These are phyloP conservation scores for Steinernema carpocapsae DNA, from an alignment of 2,888 invertebrate genomes.

Conservation along the genomic window DNA sequence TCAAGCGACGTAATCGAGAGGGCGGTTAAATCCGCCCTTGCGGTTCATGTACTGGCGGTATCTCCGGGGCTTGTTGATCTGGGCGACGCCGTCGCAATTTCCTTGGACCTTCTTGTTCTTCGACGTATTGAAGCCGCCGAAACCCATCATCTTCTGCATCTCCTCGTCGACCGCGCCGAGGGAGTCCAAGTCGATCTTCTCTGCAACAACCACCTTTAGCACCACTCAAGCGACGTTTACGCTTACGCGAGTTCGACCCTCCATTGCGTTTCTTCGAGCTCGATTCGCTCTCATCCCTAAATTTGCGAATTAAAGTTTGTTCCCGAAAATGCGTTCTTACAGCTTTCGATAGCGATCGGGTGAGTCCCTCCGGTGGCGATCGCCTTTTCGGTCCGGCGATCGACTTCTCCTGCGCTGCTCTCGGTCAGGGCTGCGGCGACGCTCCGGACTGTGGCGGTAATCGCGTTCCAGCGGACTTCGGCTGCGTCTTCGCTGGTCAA, in stretches of 20 bases:
- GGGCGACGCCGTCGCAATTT: constrained; percentile 91
- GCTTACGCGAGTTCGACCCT: not conserved
- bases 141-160: constrained; percentile 81
- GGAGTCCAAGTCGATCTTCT: constrained; percentile 40
- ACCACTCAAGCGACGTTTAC: not conserved
- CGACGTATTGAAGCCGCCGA: constrained; percentile 91
- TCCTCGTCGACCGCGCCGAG: constrained; percentile 56
- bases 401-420: not conserved
- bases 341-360: not conserved
- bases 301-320: not conserved
- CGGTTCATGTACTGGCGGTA: constrained; percentile 99
- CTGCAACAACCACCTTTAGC: not conserved
- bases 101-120: constrained; percentile 81
- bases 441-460: not conserved
- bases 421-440: not conserved
- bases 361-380: not conserved
- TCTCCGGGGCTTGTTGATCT: constrained; percentile 91
- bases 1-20: constrained; percentile 77
- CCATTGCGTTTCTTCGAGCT: not conserved
- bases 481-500: not conserved
- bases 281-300: not conserved
- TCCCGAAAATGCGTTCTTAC: not conserved
- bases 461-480: constrained; percentile 1
- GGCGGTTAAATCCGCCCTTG: constrained; percentile 97
- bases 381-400: not conserved